Conservation (phyloP, 2,888 invertebrate species). For the Apamea anceps region DNA sequence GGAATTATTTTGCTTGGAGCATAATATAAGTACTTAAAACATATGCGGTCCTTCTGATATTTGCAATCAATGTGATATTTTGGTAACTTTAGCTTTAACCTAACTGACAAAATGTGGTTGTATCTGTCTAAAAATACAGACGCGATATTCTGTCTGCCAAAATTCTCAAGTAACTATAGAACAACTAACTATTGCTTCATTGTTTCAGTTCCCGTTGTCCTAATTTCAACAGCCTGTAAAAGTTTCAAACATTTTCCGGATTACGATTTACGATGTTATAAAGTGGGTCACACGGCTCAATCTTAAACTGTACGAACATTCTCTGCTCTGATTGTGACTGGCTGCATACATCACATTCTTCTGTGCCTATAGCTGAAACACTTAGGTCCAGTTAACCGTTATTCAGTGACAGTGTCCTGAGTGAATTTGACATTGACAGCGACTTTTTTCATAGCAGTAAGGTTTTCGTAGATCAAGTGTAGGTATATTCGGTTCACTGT, state of each 20-base stretch:
- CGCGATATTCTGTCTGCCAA: background rate
- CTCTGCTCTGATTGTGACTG: slow-evolving; percentile 18
- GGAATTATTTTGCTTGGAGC: too few species aligned
- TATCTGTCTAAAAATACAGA: background rate
- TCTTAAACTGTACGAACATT: slow-evolving; percentile 28
- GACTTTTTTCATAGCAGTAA: background rate
- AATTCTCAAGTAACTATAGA: slow-evolving; percentile 3
- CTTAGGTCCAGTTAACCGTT: background rate
- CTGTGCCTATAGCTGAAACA: background rate
- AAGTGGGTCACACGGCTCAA: slow-evolving; percentile 40
- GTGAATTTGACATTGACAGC: background rate
- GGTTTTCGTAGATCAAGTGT: background rate
- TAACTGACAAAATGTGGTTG: background rate
- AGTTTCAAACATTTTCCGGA: slow-evolving; percentile 42
- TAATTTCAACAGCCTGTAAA: slow-evolving; percentile 55
- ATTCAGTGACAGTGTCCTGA: background rate
- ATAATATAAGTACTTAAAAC: too few species aligned
- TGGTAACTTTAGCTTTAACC: too few species aligned
- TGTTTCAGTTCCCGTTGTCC: slow-evolving; percentile 41
- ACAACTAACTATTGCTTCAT: too few species aligned
- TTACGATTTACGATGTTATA: slow-evolving; percentile 37
- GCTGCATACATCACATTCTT: background rate
- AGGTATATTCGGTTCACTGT: background rate
- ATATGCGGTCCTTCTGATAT: too few species aligned
- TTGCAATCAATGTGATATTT: too few species aligned